Base-by-base conservation (phyloP, 1,140 invertebrate species). In the Nylanderia fulva region DNA sequence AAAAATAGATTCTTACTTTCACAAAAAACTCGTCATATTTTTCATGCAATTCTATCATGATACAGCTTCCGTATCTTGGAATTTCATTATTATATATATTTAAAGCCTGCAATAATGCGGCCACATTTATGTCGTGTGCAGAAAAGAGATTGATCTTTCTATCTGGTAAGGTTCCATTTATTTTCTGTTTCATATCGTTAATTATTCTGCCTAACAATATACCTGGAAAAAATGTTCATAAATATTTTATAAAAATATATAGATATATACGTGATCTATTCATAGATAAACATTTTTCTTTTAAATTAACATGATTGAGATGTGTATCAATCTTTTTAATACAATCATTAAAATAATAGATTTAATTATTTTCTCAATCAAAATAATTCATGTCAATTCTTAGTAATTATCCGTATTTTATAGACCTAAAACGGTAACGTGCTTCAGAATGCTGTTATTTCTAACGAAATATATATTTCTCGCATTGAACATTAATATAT, bases 1-100 rank as follows among this genome's bases (percentile, higher is more conserved):
- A 2, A n/a, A 61, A 63, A 21, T 13, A 76, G 9, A 64, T 0
- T 27, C 45, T 68, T 84, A 84, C 71, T 29, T 64, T 63, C 5
- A 84, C 58, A n/a, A 63, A 84, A 39, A 48, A 63, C 0, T 21
- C 13, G 0, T 4, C 7, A 6, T 42, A 1, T 7, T 54, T 54
- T 52, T 63, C 27, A n/a, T 39, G 45, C 39, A 84, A 76, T 84
- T 84, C 71, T 36, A 84, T 3, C 0, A 83, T 74, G 58, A 74
- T n/a, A 69, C 29, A 18, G 11, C 82, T 84, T 3, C 56, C 24
- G 52, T 21, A 84, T 0, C 0, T 0, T n/a, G 82, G 71, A 18
- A 15, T 4, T 29, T 8, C 2, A 9, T 7, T 9, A 13, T 42
- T 0, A 0, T 1, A 3, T 63, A 74, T 36, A 27, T 56, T 54